Percentiles rank a stretch among this genome's conserved stretches.
phyloP scores from a whole-genome alignment of 2,113 vertebrate genomes.

The Helogale parvula region DNA sequence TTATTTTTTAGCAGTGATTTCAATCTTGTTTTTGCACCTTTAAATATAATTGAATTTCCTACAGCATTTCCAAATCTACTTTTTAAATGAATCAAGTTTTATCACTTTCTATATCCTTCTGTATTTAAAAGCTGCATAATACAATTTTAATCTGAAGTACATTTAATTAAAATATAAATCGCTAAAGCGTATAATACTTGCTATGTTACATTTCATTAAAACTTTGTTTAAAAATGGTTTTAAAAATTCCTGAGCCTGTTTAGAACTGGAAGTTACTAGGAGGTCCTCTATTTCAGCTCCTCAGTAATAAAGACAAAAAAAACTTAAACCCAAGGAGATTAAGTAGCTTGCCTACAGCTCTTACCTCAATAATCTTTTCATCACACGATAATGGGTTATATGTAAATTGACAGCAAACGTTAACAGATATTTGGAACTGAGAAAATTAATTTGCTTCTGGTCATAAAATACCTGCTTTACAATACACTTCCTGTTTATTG shows the following conservation, averaged over 20 bases:
- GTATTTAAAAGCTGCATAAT: background rate
- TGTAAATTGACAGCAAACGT: background rate
- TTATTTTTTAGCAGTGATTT: background rate
- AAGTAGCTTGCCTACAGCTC: background rate
- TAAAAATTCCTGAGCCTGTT: background rate
- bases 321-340: background rate
- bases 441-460: background rate
- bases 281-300: background rate
- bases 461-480: background rate
- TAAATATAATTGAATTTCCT: background rate
- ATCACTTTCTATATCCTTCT: background rate
- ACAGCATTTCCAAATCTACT: background rate
- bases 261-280: background rate
- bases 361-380: background rate
- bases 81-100: background rate
- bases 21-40: constrained; percentile 53
- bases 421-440: background rate
- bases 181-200: background rate
- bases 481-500: background rate
- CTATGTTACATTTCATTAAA: constrained; percentile 2
- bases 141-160: constrained; percentile 1
- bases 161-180: background rate
- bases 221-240: background rate
- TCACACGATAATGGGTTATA: background rate
- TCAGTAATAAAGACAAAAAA: background rate